A percentile compares a stretch with the other conserved stretches of the same genome.
These are phyloP conservation scores for Anolis carolinensis DNA, from an alignment of 2,113 vertebrate species.

Conservation along the genomic window DNA sequence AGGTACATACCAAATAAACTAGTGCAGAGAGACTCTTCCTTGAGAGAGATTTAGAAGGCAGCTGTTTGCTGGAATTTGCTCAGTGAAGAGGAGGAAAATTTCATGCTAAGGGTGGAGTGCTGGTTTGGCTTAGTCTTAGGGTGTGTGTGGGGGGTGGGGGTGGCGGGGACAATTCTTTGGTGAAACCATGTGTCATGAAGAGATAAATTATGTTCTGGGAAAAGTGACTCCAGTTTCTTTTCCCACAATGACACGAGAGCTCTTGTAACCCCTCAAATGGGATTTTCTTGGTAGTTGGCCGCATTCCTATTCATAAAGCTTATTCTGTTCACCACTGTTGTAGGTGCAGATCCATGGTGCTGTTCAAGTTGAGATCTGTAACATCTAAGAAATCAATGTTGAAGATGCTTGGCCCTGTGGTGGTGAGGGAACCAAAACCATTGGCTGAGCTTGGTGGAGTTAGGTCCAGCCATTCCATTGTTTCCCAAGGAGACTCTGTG, in stretches of 20 bases:
- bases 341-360: slow-evolving; percentile 94
- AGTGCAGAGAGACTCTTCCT: background rate
- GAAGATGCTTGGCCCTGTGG: slow-evolving; percentile 89
- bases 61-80: background rate
- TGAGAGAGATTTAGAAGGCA: background rate
- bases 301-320: slow-evolving; percentile 5
- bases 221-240: slow-evolving; percentile 55
- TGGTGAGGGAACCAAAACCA: slow-evolving; percentile 79
- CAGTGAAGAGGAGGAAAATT: background rate
- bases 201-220: slow-evolving; percentile 38
- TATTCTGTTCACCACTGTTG: slow-evolving; percentile 89
- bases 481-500: slow-evolving; percentile 94
- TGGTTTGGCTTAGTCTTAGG: background rate
- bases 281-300: slow-evolving; percentile 22
- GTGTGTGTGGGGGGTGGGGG: too few relatives aligned
- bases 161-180: background rate
- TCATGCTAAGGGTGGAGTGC: background rate
- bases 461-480: slow-evolving; percentile 97
- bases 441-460: slow-evolving; percentile 89
- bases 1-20: background rate
- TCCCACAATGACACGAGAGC: slow-evolving; percentile 14
- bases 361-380: slow-evolving; percentile 92
- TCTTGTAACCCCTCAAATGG: background rate
- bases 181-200: background rate
- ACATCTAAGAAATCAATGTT: slow-evolving; percentile 96